Base-by-base conservation (phyloP, 53 echinoderm and acorn worm genomes). In the Actinopyga echinites region DNA sequence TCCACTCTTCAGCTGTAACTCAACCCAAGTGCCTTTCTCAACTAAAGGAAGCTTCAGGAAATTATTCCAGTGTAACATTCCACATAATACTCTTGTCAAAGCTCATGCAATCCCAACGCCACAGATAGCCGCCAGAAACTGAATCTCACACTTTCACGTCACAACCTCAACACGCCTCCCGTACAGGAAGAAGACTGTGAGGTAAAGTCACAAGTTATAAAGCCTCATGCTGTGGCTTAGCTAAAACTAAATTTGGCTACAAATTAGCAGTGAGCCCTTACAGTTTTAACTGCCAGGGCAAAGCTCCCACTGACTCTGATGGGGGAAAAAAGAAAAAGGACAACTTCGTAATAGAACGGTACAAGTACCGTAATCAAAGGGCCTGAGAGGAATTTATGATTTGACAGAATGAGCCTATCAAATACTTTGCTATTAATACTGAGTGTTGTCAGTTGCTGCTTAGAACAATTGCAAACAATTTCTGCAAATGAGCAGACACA, bases 191-290 rank as follows among this genome's bases (percentile, higher is more conserved):
- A 42, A 71, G 71, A 23, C 71, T 21, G 44, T 42, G 31, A 71
- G 38, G 68, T 68, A 68, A 71, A 71, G 71, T 42, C 71, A 71
- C 71, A 71, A 71, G 43, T 71, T 40, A 40, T 71, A 40, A 12
- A 40, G 37, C 44, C 71, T 71, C 71, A 71, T 15, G 71, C 71
- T 71, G 71, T 24, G 71, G n/a, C 71, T 42, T 29, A 71, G 25
- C 49, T 71, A 42, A 22, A 71, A 71, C 49, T 77, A 77, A 77
- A 77, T 77, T 77, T 77, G 49, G 77, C 77, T 55, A 56, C 77
- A 77, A 77, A 77, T 77, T 77, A 77, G 55, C 33, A 28, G 77
- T 30, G 55, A 53, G 28, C 30, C 28, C 62, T 26, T 2, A 23
- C 62, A 62, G 26, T 23, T 17, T 49, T 15, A 37, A 49, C 49